These are phyloP conservation scores for Calcarius lapponicus DNA, from an alignment of 2,797 vertebrate species.

Conservation along the genomic window DNA sequence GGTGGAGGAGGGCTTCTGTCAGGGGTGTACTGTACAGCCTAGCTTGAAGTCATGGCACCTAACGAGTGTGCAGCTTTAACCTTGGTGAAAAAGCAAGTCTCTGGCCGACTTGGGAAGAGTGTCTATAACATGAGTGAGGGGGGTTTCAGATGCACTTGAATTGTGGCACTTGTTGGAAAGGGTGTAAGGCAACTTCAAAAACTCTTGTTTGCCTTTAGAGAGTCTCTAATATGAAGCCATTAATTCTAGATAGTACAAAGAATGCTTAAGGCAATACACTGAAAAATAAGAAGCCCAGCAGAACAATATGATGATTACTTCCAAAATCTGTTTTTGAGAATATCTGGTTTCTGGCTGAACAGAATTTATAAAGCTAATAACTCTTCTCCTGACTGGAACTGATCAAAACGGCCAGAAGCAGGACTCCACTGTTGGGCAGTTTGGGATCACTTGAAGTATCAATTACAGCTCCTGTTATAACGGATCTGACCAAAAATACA, in stretches of 20 bases:
- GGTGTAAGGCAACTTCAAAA: neutral
- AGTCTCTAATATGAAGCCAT: neutral
- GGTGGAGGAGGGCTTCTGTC: neutral
- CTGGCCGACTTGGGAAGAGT: neutral
- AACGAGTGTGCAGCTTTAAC: neutral
- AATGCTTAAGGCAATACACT: neutral
- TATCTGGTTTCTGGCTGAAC: neutral
- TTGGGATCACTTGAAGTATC: neutral
- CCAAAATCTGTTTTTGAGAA: neutral
- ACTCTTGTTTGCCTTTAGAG: neutral
- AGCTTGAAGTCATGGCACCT: neutral
- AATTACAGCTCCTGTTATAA: neutral
- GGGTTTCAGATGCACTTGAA: neutral
- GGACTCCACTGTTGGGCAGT: neutral
- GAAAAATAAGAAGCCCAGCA: neutral
- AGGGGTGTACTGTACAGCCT: neutral
- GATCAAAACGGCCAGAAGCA: neutral
- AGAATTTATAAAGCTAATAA: constrained; percentile 3
- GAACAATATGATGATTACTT: neutral
- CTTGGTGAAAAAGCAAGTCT: neutral
- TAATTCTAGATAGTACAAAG: neutral
- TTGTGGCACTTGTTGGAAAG: neutral
- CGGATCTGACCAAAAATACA: neutral
- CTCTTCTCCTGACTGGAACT: neutral
- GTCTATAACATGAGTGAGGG: neutral